Evolutionary conservation across 2,888 invertebrate species (phyloP).

Genomic region (Tanypteryx hageni): DNA sequence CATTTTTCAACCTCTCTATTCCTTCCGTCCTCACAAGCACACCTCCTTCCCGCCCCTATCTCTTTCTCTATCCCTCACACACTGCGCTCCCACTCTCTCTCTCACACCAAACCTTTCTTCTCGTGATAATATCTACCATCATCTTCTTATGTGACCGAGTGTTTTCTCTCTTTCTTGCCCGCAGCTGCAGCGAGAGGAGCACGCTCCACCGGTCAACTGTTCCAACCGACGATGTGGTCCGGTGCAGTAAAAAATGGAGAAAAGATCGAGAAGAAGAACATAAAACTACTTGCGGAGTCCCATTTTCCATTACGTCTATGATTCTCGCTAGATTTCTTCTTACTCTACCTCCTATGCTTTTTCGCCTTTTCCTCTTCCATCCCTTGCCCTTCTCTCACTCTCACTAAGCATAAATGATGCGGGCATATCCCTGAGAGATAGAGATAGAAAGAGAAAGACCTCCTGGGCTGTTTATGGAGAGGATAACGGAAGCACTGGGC

Average conservation of each 20-base stretch:
- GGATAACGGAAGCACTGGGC: not conserved
- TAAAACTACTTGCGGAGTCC: too few relatives aligned
- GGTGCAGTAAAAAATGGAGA: not conserved
- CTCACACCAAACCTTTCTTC: not conserved
- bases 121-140: not conserved
- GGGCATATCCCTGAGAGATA: not conserved
- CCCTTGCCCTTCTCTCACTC: not conserved
- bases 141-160: not conserved
- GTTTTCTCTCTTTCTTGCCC: not conserved
- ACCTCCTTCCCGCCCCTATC: not conserved
- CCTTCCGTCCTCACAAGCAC: not conserved
- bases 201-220: not conserved
- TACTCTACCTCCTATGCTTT: too few relatives aligned
- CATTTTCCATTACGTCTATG: too few relatives aligned
- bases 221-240: not conserved
- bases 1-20: too few relatives aligned
- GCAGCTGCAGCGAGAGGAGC: slow-evolving; percentile 1
- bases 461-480: not conserved
- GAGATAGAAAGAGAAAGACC: not conserved
- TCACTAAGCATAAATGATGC: not conserved
- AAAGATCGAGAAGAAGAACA: too few relatives aligned
- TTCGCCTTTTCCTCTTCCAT: not conserved
- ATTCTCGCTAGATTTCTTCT: too few relatives aligned
- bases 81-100: not conserved
- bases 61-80: not conserved